Base-by-base conservation (phyloP, 2,888 invertebrate species). In the Cerastis leucographa region DNA sequence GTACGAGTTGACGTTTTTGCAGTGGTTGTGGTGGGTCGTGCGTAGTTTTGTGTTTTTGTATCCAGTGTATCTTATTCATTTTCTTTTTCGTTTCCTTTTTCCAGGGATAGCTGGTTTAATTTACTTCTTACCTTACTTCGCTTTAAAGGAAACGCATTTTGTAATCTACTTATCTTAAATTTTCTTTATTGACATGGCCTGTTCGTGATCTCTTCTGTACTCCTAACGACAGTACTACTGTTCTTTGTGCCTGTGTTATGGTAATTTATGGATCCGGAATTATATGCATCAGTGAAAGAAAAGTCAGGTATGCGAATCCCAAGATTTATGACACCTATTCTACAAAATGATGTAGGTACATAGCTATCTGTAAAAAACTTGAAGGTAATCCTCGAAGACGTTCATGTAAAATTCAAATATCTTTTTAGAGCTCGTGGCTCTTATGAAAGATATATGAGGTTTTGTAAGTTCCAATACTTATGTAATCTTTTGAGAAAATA, bases 381-480 rank as follows among this genome's bases (percentile, higher is more conserved):
- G 17, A n/a, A 59, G 51, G 74, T 83, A 74, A 69, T 84, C 71
- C 71, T 81, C 65, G 59, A 42, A 80, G 62, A 44, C 70, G 54
- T 83, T 77, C 68, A 79, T 74, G 77, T 80, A 85, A 85, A 83
- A 85, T 77, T 85, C 85, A 65, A 79, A 85, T 83, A 75, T 69
- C 17, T 82, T 80, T 79, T 74, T 64, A 68, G 44, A 61, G 73
- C 44, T 64, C 76, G 42, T 65, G 76, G 81, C 74, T 73, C 72
- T 76, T 70, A 46, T 83, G 73, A 83, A 83, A 85, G 67, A 85
- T 61, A 74, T 56, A 85, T 71, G 74, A 74, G 49, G 35, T 29
- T 75, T 66, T 64, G 35, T 74, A 76, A 70, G 44, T 71, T 64
- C 66, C 80, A 83, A 86, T 83, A 86, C 67, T 71, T 85, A 35